Conservation (phyloP, 2,797 vertebrate genomes). For the Erethizon dorsatum region DNA sequence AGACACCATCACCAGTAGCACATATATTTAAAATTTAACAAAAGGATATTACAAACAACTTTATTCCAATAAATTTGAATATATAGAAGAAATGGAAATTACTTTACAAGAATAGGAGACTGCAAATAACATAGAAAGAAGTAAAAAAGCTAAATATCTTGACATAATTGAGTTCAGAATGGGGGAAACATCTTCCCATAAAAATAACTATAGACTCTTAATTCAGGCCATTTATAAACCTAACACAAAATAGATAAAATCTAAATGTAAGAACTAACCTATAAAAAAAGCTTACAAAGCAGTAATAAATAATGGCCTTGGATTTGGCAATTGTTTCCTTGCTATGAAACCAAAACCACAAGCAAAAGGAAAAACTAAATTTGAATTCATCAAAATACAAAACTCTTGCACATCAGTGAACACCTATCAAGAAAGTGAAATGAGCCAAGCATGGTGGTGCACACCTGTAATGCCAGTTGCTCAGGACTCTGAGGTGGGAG, state of each 20-base stretch:
- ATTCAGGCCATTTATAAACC: neutral
- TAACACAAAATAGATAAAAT: neutral
- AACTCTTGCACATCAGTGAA: neutral
- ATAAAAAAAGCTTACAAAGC: neutral
- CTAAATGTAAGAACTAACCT: neutral
- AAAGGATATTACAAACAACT: neutral
- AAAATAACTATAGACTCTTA: neutral
- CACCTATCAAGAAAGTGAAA: neutral
- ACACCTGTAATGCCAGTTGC: no score
- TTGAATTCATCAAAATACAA: neutral
- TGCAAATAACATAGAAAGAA: neutral
- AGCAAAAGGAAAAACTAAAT: neutral
- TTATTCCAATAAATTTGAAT: neutral
- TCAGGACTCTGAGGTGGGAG: neutral
- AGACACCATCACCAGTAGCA: neutral
- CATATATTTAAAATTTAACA: slow-evolving; percentile 13
- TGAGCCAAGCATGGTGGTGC: neutral
- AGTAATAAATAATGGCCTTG: neutral
- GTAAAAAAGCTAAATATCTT: neutral
- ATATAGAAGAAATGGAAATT: neutral
- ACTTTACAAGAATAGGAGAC: no score
- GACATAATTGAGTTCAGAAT: neutral
- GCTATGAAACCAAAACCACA: neutral
- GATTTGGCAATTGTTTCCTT: neutral
- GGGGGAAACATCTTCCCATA: neutral